These are phyloP conservation scores for Clarias laeviceps DNA, from an alignment of 2,797 vertebrate species.

Conservation along the genomic window DNA sequence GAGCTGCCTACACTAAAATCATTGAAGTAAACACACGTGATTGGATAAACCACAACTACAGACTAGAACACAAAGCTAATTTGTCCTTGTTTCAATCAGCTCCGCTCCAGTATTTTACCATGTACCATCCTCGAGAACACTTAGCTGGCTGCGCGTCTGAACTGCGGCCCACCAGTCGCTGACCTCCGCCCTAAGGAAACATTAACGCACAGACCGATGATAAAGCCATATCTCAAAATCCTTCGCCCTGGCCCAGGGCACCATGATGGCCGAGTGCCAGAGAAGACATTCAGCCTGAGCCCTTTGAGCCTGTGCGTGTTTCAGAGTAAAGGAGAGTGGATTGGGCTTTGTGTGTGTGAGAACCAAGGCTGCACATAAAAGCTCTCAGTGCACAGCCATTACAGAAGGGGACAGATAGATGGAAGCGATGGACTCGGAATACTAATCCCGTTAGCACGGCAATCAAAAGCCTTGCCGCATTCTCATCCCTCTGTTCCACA, in stretches of 20 bases:
- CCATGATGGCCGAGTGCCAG: constrained; percentile 47
- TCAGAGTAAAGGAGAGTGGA: constrained; percentile 47
- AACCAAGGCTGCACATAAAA: constrained; percentile 73
- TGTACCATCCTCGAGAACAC: not conserved
- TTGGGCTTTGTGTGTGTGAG: constrained; percentile 53
- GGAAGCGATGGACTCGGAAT: constrained; percentile 72
- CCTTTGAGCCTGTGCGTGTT: constrained; percentile 54
- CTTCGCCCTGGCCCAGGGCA: constrained; percentile 32
- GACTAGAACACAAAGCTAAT: not conserved
- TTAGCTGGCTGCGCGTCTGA: not conserved
- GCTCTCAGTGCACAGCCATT: constrained; percentile 75
- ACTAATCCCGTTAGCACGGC: constrained; percentile 76
- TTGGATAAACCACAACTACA: not conserved
- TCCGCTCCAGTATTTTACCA: not conserved
- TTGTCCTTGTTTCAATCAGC: not conserved
- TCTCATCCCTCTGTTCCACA: constrained; percentile 38
- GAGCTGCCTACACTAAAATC: not conserved
- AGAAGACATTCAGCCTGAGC: constrained; percentile 39
- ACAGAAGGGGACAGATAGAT: constrained; percentile 67
- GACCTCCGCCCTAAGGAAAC: constrained; percentile 26
- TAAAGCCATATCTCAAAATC: constrained; percentile 45
- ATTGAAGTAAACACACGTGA: not conserved
- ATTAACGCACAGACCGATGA: constrained; percentile 38
- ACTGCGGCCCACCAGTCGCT: not conserved
- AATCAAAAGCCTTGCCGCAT: constrained; percentile 58